A percentile compares a stretch with the other conserved stretches of the same genome.
Conservation (phyloP, 2,888 invertebrate species). For the Ichneumoninae sp. region DNA sequence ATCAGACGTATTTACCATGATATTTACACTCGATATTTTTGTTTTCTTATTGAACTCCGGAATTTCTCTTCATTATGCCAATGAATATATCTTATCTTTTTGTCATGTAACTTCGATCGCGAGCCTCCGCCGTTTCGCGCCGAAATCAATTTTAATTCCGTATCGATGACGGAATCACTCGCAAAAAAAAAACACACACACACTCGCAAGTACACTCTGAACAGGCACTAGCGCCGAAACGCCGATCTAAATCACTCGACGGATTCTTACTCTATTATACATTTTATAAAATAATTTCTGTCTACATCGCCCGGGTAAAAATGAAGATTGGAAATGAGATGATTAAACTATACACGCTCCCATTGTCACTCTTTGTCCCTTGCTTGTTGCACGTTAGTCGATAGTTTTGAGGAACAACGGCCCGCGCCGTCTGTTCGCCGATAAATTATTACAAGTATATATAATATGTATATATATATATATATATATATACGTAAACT, state of each 20-base stretch:
- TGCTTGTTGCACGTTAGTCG: constrained; percentile 60
- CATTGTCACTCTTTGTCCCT: constrained; percentile 21
- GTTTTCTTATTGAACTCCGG: constrained; percentile 23
- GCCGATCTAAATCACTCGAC: constrained; percentile 58
- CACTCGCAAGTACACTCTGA: constrained; percentile 26
- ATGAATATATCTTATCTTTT: constrained; percentile 48
- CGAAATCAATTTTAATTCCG: constrained; percentile 28
- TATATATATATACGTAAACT: constrained; percentile 23
- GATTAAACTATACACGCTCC: constrained; percentile 52
- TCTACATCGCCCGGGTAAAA: constrained; percentile 47
- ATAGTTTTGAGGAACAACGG: constrained; percentile 53
- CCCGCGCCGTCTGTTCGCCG: constrained; percentile 28
- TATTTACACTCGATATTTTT: constrained; percentile 57
- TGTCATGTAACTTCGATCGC: constrained; percentile 34
- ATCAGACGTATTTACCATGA: constrained; percentile 51
- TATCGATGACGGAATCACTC: constrained; percentile 34
- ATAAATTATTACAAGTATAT: constrained; percentile 55
- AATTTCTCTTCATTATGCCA: constrained; percentile 51
- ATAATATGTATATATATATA: not conserved
- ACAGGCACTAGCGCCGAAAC: constrained; percentile 42
- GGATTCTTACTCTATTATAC: constrained; percentile 35
- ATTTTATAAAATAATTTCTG: constrained; percentile 59
- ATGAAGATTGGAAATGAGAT: constrained; percentile 48
- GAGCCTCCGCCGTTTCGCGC: constrained; percentile 36
- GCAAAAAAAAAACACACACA: constrained; percentile 18